Base-by-base conservation (phyloP, 2,797 vertebrate species). In the Simalia tracyae region DNA sequence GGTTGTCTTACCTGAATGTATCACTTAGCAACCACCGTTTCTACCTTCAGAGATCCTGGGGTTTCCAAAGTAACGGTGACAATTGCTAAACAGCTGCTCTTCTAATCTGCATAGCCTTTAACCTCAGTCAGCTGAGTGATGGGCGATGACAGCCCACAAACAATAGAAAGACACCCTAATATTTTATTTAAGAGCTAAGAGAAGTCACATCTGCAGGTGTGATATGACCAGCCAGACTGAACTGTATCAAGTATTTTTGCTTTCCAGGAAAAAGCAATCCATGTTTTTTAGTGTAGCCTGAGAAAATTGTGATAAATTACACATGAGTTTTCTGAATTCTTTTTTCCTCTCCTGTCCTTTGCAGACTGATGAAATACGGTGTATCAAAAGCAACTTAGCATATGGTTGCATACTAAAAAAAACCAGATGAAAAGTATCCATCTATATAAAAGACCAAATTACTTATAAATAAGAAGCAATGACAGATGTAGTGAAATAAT, bases 61-160 rank as follows among this genome's bases (percentile, higher is more conserved):
- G 94, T 95, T 98, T 97, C 96, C 96, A 95, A 96, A 97, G 96
- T 93, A 96, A 97, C 95, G 93, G 93, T 96, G 97, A 97, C 96
- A 97, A 96, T 97, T 96, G 96, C 94, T 95, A 96, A 97, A 97
- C 95, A 97, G 96, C 96, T 96, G 96, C 94, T 93, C 93, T 96
- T 92, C 95, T 96, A 96, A 97, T 97, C 95, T 97, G 89, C 94
- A 96, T 96, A 95, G 94, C 94, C 96, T 97, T 97, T 97, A 96
- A 96, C 94, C 94, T 85, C 87, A 24, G 93, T 94, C 96, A 96
- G 94, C 96, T 95, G 94, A 97, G 96, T 64, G 95, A 96, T 94
- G 93, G 95, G 90, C 93, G 59, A 84, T 95, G 97, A 96, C 96
- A 96, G 96, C 94, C 96, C 94, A 91, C 94, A 94, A 95, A 97